Evolutionary conservation across 64 coral and sea anemone genomes (phyloP).

Genomic region (Hydrozoanthus tunicans): DNA sequence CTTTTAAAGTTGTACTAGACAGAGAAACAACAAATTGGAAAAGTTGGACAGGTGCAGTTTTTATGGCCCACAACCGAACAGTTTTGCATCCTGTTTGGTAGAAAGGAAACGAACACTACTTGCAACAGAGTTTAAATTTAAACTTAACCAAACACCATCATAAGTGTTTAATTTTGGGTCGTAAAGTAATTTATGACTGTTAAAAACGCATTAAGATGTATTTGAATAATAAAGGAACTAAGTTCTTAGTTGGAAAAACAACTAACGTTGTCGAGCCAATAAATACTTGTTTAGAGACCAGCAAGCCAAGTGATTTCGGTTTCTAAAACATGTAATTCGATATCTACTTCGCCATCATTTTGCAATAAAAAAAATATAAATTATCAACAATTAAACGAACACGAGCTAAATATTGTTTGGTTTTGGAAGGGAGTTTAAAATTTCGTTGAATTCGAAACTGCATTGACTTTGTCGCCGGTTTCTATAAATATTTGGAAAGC

Average conservation of each 20-base stretch:
- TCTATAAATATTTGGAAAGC: neutral
- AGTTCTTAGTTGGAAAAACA: neutral
- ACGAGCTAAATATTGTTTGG: slow-evolving; percentile 10
- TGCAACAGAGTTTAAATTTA: too few relatives aligned
- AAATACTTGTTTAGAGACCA: slow-evolving; percentile 4
- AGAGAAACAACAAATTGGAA: too few relatives aligned
- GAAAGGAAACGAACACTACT: too few relatives aligned
- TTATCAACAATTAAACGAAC: neutral
- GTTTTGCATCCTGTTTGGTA: too few relatives aligned
- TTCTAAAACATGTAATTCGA: neutral
- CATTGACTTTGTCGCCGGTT: slow-evolving; percentile 12
- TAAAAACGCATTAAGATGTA: neutral
- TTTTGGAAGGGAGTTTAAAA: slow-evolving; percentile 1
- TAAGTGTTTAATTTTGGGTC: too few relatives aligned
- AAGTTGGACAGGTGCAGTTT: too few relatives aligned
- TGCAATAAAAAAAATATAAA: neutral
- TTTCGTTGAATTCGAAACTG: neutral
- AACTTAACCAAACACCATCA: too few relatives aligned
- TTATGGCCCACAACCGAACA: too few relatives aligned
- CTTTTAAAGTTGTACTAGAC: too few relatives aligned
- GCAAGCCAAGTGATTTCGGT: neutral
- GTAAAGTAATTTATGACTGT: neutral
- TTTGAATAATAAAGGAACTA: neutral
- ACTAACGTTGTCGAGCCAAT: neutral
- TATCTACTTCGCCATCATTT: neutral